Evolutionary conservation across 2,888 invertebrate species (phyloP).

Genomic region (Brenthis hecate): DNA sequence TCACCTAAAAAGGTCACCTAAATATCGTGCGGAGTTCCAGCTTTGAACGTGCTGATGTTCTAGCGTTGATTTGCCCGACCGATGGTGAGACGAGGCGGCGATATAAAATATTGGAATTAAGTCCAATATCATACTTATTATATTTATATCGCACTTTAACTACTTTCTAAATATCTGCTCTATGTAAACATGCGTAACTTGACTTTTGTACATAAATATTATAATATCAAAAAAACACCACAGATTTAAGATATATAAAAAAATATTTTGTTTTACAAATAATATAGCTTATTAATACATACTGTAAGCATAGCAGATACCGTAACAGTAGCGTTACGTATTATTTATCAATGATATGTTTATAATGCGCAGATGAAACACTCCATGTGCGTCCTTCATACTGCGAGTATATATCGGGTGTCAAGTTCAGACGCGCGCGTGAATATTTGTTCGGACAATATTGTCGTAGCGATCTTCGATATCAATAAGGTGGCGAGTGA

Average conservation of each 20-base stretch:
- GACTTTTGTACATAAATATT: no score
- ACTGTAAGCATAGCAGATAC: neutral
- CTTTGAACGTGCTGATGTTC: slow-evolving; percentile 5
- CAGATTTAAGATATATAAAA: no score
- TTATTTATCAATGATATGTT: neutral
- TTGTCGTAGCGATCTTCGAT: neutral
- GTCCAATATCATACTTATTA: no score
- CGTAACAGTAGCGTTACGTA: neutral
- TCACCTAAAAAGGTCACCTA: slow-evolving; percentile 21
- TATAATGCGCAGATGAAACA: slow-evolving; percentile 1
- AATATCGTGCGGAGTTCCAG: slow-evolving; percentile 6
- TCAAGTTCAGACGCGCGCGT: slow-evolving; percentile 5
- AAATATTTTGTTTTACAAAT: no score
- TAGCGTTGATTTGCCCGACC: slow-evolving; percentile 8
- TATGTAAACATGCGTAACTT: no score
- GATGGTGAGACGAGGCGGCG: neutral
- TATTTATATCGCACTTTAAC: no score
- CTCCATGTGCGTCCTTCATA: slow-evolving; percentile 1
- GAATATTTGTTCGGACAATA: slow-evolving; percentile 12
- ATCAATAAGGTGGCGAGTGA: slow-evolving; percentile 5
- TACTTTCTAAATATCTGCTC: no score
- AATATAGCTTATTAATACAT: no score
- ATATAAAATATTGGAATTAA: no score
- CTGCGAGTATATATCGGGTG: neutral
- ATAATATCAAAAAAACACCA: no score